phyloP scores from a whole-genome alignment of 2,797 vertebrate species.

The Girardinus metallicus region DNA sequence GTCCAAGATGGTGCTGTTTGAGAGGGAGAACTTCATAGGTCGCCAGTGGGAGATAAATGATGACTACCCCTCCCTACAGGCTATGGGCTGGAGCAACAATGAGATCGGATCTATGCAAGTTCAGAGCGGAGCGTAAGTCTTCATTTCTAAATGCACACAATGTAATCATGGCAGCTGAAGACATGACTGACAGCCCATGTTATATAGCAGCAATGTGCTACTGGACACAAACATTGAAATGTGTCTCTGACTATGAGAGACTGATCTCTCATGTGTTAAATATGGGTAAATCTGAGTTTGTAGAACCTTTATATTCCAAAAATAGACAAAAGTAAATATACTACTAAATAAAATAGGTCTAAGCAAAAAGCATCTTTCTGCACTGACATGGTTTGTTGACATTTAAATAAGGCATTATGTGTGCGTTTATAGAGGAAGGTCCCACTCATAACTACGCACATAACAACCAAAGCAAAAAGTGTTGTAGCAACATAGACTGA shows the following conservation, averaged over 20 bases:
- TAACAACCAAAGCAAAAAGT: background rate
- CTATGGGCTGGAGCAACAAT: constrained; percentile 95
- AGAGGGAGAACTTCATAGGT: constrained; percentile 95
- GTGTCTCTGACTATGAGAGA: background rate
- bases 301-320: background rate
- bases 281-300: background rate
- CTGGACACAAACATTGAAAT: background rate
- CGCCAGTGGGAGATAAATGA: constrained; percentile 92
- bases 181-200: background rate
- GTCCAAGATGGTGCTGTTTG: constrained; percentile 91
- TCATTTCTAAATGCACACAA: background rate
- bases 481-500: background rate
- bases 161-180: background rate
- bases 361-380: background rate
- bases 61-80: constrained; percentile 95
- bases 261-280: background rate
- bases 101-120: constrained; percentile 97
- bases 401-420: background rate
- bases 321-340: too few relatives aligned
- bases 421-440: background rate
- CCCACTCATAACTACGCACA: background rate
- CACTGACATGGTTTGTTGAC: background rate
- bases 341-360: background rate
- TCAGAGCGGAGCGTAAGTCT: constrained; percentile 90
- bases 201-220: background rate